phyloP scores from a whole-genome alignment of 2,113 vertebrate species.

The Laterallus jamaicensis region DNA sequence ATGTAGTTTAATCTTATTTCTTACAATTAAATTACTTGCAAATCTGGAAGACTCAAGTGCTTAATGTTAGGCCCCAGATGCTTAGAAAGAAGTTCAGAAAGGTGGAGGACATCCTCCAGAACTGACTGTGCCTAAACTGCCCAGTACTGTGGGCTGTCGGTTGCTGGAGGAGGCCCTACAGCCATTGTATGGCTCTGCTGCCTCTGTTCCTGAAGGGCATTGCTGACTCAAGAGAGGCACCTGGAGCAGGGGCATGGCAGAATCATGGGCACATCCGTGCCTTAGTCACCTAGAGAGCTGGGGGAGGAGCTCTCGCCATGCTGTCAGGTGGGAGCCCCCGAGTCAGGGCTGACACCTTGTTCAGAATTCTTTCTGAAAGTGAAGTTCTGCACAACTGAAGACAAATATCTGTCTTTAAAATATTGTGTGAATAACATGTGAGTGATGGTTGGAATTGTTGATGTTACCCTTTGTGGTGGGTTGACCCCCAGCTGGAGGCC shows the following conservation, averaged over 20 bases:
- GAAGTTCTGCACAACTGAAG: background rate
- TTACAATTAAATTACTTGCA: background rate
- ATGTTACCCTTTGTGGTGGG: background rate
- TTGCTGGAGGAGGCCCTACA: background rate
- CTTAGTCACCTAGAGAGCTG: background rate
- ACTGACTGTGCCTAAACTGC: background rate
- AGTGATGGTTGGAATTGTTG: background rate
- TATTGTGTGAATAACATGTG: background rate
- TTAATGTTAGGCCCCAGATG: background rate
- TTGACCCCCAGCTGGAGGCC: no score
- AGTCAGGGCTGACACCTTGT: background rate
- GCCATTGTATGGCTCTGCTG: background rate
- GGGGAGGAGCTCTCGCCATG: background rate
- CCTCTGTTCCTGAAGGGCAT: background rate
- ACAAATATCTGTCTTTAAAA: background rate
- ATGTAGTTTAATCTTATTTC: background rate
- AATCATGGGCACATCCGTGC: background rate
- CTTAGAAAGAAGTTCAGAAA: background rate
- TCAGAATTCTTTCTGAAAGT: background rate
- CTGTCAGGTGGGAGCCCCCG: background rate
- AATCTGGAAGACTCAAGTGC: background rate
- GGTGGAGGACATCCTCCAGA: background rate
- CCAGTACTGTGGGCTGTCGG: background rate
- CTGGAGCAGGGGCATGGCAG: background rate
- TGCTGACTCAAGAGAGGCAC: background rate